Evolutionary conservation across 2,113 vertebrate genomes (phyloP).

Genomic region (Melanerpes aurifrons): DNA sequence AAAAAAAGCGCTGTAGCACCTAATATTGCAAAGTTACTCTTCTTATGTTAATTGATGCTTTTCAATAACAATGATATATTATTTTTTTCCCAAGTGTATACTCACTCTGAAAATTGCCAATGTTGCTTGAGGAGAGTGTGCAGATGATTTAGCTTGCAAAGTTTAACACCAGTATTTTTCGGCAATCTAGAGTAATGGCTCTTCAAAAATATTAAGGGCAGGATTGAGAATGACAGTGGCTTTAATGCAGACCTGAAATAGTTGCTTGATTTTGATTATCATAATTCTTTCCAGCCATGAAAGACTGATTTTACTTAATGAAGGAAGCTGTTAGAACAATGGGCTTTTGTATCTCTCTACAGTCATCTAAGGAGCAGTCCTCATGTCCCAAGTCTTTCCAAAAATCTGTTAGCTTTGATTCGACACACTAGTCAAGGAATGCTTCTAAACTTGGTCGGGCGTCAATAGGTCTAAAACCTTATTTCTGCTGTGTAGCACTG

Average conservation of each 20-base stretch:
- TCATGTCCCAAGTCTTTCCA: neutral
- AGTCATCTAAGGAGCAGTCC: neutral
- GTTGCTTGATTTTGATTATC: neutral
- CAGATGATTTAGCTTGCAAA: slow-evolving; percentile 25
- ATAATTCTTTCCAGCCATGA: neutral
- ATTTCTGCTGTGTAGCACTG: neutral
- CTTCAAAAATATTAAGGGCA: slow-evolving; percentile 24
- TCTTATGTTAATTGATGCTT: slow-evolving; percentile 55
- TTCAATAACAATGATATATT: slow-evolving; percentile 49
- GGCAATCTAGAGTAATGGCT: slow-evolving; percentile 10
- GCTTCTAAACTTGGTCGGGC: neutral
- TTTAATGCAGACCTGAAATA: neutral
- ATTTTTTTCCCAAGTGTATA: slow-evolving; percentile 54
- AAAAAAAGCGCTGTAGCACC: neutral
- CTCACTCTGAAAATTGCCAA: slow-evolving; percentile 42
- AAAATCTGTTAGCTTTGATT: neutral
- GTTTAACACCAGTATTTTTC: slow-evolving; percentile 5
- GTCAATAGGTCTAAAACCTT: neutral
- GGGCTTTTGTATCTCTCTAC: neutral
- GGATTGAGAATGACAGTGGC: neutral
- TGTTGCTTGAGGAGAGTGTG: slow-evolving; percentile 33
- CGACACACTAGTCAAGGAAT: too few species aligned
- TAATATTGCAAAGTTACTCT: slow-evolving; percentile 25
- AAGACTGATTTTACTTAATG: neutral
- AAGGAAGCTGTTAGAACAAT: neutral